Base-by-base conservation (phyloP, 2,113 vertebrate species). In the Strix uralensis region DNA sequence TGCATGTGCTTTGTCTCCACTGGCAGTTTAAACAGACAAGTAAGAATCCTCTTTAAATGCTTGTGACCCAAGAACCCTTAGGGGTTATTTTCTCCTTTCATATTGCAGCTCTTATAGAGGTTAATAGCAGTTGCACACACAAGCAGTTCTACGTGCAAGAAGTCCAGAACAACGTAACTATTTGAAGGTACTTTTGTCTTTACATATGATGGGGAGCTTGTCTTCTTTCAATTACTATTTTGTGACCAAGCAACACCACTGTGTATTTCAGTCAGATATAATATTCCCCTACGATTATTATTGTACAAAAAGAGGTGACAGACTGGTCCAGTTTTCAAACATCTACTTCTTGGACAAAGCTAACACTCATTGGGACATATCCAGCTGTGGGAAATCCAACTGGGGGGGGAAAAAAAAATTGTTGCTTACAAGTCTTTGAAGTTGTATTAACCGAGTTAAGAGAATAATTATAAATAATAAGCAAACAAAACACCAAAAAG, bases 211-310 rank as follows among this genome's bases (percentile, higher is more conserved):
- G 83, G 47, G n/a, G 77, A 97, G 92, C 63, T 92, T 92, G 90
- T 46, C 15, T 92, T 94, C 86, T 77, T 97, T 93, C 94, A 69
- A 85, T 70, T 81, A 81, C 63, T 84, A 65, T 59, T 96, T 94
- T 11, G 5, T 65, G 71, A 78, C 89, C 16, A 94, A 88, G 49
- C 47, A 96, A 62, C 70, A 78, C 1, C 8, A 22, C 15, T 30
- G 7, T 9, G 25, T 26, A 58, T 71, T 81, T 62, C 34, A 74
- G 52, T 12, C 34, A 90, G 54, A 36, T 71, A 47, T 9, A 88
- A 54, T n/a, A 49, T 77, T 71, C 12, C 13, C 14, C 38, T 79
- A 7, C 71, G 52, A 47, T 73, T 67, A 71, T 22, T 65, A 38
- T 14, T 59, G 40, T 26, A 75, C 13, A 81, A 82, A 58, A 81